Base-by-base conservation (phyloP, 2,113 vertebrate species). In the Corythornis madagascariensis region DNA sequence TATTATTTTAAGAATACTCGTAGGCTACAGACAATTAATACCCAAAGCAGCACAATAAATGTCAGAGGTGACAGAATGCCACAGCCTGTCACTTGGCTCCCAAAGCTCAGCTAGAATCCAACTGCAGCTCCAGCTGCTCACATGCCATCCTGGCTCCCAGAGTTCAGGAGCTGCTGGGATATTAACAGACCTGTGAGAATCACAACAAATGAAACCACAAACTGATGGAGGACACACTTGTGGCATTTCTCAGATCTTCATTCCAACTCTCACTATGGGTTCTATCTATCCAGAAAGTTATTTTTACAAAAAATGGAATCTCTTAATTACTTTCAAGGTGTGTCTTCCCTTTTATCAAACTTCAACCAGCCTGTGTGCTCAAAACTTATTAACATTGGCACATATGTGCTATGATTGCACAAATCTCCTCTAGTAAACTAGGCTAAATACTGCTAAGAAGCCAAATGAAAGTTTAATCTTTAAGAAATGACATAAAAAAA, bases 401-500 rank as follows among this genome's bases (percentile, higher is more conserved):
- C 8, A 17, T 48, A 59, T 4, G 24, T 21, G 38, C 75, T 66
- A 29, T 4, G 21, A 64, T 42, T 80, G 69, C 56, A 92, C 13
- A 76, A 79, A 88, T 81, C 64, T 85, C 35, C 29, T 71, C 35
- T 63, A 55, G 33, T 77, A 86, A 95, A 86, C 63, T 63, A 45
- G 57, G 60, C 43, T 75, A 93, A 92, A 73, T 56, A 60, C 25
- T 19, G 74, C 31, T 75, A 77, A 73, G 78, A 83, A 83, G 42
- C 21, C 82, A 94, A 92, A 80, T 45, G 19, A 22, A 91, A 79
- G 61, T 57, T 89, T 66, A 69, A 76, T 65, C 35, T 91, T 89
- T 35, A 66, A 85, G 33, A 78, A 92, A 76, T 45, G 0, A 45
- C 35, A 42, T 69, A 4, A 2, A 15, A 76, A 73, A 91, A 73